These are phyloP conservation scores for Emydoidea blandingii DNA, from an alignment of 2,797 vertebrate species.

Conservation along the genomic window DNA sequence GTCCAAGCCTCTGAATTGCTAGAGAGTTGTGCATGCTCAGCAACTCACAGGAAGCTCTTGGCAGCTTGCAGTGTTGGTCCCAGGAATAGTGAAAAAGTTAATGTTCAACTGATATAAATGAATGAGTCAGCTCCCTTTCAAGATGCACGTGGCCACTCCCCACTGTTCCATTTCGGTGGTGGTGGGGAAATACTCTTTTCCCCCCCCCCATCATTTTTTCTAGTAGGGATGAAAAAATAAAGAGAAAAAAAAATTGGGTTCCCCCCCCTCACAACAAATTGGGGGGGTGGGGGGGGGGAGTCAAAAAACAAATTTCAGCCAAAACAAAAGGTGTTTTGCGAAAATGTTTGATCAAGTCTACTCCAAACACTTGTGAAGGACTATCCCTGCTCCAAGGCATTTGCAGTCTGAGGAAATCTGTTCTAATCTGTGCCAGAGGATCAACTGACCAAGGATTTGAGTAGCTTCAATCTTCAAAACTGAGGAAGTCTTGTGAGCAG, in stretches of 20 bases:
- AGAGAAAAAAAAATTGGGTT: too few species aligned
- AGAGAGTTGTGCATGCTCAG: too few species aligned
- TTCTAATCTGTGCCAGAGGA: background rate
- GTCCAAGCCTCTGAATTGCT: too few species aligned
- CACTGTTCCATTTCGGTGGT: too few species aligned
- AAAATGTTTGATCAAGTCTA: background rate
- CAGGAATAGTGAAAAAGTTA: background rate
- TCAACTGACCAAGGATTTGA: background rate
- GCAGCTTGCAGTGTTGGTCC: too few species aligned
- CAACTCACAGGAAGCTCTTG: background rate
- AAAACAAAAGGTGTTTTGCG: background rate
- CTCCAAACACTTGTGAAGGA: background rate
- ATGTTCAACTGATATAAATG: too few species aligned
- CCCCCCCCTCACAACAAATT: background rate
- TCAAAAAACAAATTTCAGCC: background rate
- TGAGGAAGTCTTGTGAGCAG: background rate
- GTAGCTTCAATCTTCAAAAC: too few species aligned
- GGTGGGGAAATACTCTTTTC: background rate
- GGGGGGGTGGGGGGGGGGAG: fast-evolving
- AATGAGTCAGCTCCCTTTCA: too few species aligned
- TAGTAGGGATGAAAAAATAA: too few species aligned
- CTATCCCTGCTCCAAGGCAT: background rate
- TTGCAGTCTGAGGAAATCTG: background rate
- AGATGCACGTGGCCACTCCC: background rate
- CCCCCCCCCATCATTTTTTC: too few species aligned